Evolutionary conservation across 2,113 vertebrate genomes (phyloP), one percentile per base, ranked within the genome.

Genomic region (Tamias sibiricus): DNA sequence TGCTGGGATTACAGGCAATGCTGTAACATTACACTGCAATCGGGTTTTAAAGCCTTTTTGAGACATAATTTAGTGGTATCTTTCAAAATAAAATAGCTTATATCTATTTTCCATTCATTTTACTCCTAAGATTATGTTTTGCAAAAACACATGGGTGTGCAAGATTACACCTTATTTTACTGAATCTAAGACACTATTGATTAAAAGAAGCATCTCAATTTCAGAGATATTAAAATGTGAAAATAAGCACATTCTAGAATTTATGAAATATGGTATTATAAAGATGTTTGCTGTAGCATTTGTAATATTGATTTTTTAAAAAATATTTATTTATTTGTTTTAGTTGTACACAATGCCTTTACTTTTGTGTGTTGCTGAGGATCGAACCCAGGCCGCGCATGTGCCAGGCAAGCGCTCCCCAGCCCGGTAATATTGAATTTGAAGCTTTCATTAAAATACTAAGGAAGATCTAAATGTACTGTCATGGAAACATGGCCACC

Each of bases 151-250:
- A 40, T 19, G 85, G 12, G 20, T 89, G 8, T 54, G 26, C 24
- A 87, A 82, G 19, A 20, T 69, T 81, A 14, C 75, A 85, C 72
- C 28, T 87, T 87, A 92, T 44, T 30, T 90, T 26, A 52, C 7
- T 40, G 49, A 79, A 93, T 57, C 4, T 40, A 90, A 71, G 52
- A 92, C 9, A 59, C 30, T 19, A 72, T 22, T 54, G 26, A 87
- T 44, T 93, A 74, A 97, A 93, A 90, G 54, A 42, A 37, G 7
- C 12, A 94, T 52, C 54, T 30, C 19, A 52, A 49, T 40, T 77
- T 93, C 76, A 64, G 80, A 95, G 44, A 93, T 72, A 87, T 26
- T 94, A 86, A 86, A 90, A 86, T 87, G 35, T 92, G 86, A 95
- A 87, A 77, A 77, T 82, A 82, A 77, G 52, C 57, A 69, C 52